These are phyloP conservation scores for Amphiprion ocellaris DNA, from an alignment of 2,113 vertebrate species.

Conservation along the genomic window DNA sequence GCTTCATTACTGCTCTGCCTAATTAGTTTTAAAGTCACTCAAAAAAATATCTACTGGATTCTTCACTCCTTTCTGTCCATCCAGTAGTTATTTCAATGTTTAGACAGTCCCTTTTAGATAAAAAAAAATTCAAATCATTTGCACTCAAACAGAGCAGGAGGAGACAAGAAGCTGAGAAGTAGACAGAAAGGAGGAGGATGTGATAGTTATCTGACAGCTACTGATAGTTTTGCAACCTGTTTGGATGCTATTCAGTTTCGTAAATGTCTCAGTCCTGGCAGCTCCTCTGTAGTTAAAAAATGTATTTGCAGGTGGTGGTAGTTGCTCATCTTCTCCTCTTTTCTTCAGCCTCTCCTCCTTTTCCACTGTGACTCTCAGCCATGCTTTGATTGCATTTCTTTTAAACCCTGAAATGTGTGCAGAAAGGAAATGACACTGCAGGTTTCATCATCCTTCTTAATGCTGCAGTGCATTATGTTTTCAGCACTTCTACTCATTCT, in stretches of 20 bases:
- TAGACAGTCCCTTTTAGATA: neutral
- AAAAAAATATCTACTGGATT: neutral
- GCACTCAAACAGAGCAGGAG: neutral
- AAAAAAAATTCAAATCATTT: neutral
- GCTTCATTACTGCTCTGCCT: neutral
- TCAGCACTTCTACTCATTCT: neutral
- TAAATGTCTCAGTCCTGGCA: neutral
- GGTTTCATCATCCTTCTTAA: conserved; percentile 22
- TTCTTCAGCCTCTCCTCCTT: neutral
- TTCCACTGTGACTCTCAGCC: neutral
- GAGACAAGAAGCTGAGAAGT: neutral
- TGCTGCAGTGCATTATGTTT: neutral
- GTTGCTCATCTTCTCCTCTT: neutral
- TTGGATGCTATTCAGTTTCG: conserved; percentile 5
- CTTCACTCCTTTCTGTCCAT: neutral
- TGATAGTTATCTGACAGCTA: neutral
- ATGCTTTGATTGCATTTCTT: neutral
- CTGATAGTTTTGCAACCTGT: neutral
- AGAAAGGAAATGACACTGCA: conserved; percentile 7
- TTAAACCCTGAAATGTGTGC: neutral
- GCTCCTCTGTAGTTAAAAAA: conserved; percentile 14
- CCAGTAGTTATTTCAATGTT: neutral
- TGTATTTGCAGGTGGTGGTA: conserved; percentile 9
- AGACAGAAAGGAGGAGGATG: neutral
- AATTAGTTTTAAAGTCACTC: neutral